A percentile compares a stretch with the other conserved stretches of the same genome.
phyloP scores from a whole-genome alignment of 1,140 invertebrate species.

The Drosophila simulans region DNA sequence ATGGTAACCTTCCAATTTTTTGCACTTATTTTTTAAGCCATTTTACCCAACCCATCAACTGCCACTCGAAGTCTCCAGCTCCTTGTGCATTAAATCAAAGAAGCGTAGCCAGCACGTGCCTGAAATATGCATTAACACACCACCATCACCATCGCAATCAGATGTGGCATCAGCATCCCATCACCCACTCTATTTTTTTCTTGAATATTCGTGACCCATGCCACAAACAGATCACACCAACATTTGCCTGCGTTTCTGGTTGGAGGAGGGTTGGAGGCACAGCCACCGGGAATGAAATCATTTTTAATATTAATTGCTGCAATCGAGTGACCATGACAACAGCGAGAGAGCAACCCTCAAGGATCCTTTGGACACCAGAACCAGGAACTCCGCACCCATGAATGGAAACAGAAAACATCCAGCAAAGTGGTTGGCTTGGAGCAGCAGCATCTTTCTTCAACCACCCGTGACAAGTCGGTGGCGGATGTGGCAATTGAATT shows the following conservation, averaged over 20 bases:
- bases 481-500: constrained; percentile 78
- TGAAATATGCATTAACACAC: constrained; percentile 82
- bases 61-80: constrained; percentile 13
- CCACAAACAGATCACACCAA: constrained; percentile 38
- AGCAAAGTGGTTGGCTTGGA: constrained; percentile 2
- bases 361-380: constrained; percentile 17
- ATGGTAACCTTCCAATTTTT: constrained; percentile 20
- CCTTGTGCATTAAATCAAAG: constrained; percentile 70
- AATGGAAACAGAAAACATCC: constrained; percentile 20
- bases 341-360: constrained; percentile 57
- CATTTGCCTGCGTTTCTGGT: not conserved
- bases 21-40: constrained; percentile 1
- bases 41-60: constrained; percentile 3
- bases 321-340: constrained; percentile 75
- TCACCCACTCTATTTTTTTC: constrained; percentile 11
- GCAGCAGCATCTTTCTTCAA: constrained; percentile 45
- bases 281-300: constrained; percentile 60
- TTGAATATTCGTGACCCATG: constrained; percentile 11
- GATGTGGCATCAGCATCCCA: constrained; percentile 26
- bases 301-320: constrained; percentile 82
- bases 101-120: constrained; percentile 78
- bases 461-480: constrained; percentile 58
- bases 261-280: constrained; percentile 6
- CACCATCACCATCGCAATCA: constrained; percentile 37
- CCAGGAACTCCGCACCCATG: constrained; percentile 15